Base-by-base conservation (phyloP, 2,797 vertebrate species). In the Mus caroli region DNA sequence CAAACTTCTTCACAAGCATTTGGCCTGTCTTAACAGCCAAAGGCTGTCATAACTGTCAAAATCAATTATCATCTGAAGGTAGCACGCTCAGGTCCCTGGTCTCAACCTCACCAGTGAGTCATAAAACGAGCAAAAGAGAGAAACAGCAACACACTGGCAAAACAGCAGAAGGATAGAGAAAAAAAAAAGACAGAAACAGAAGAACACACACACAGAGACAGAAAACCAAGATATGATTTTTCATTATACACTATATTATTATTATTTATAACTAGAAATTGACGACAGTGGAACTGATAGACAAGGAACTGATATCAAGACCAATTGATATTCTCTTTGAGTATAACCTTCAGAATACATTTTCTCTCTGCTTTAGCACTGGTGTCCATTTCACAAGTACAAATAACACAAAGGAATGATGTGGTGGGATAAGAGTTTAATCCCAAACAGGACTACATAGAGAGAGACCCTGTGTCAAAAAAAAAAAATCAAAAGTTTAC, bases 261-360 rank as follows among this genome's bases (percentile, higher is more conserved):
- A 88, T 85, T n/a, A 88, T 85, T 71, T 84, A 22, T 67, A 93
- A 73, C 24, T 6, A 76, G 64, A 92, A 77, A 58, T 77, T 62
- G 4, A 28, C 75, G 52, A 67, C 5, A 60, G 3, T 34, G 17
- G 9, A 82, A 37, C n/a, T 26, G 17, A 58, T 31, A 91, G 82
- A 71, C 2, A 76, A 34, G 17, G 9, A 86, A 37, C 31, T 31
- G 17, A 62, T 28, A 91, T 80, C 3, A 79, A 46, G 46, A 58
- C 31, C 87, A 54, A 71, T 26, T 34, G 31, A 82, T 19, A 24
- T 14, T 78, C 6, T 78, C 22, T 56, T 92, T 15, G 31, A 77
- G 14, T 58, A 52, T 86, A 84, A 20, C 2, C 58, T 80, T 84
- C 50, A 34, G 15, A 73, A 11, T 73, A 2, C 62, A 40, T 79